Evolutionary conservation across 2,888 invertebrate genomes (phyloP), one percentile per base, ranked within the genome.

Genomic region (Drosophila pseudotalamancana): DNA sequence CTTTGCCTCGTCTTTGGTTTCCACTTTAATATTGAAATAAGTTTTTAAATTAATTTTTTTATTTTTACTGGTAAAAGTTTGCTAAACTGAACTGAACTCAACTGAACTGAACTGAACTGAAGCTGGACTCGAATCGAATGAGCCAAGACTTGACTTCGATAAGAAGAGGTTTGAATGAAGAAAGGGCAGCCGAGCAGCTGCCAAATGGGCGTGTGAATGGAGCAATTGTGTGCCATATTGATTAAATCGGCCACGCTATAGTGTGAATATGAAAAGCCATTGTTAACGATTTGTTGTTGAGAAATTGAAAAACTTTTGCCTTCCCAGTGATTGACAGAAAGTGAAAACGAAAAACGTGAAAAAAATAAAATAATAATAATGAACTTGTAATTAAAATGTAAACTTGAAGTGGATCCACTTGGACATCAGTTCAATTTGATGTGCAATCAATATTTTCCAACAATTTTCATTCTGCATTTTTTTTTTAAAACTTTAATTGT

Each of bases 11-110:
- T 37, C 61, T 72, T 55, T 62, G 73, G 53, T 67, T 64, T 56
- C 66, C 77, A 78, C 63, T 85, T 84, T 72, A 71, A 82, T 85
- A 83, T 83, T 85, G 82, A 85, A 83, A 83, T 82, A 85, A 83
- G 82, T 83, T 83, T 85, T 83, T 83, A 83, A 83, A 83, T 83
- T 83, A 82, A 83, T 82, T 82, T 83, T 83, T n/a, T n/a, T n/a
- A n/a, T n/a, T n/a, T n/a, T 83, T 82, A 80, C 75, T 77, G 54
- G 73, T 63, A 49, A 78, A 81, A 84, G 69, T 81, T 81, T 63
- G 57, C 48, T 66, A 51, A 79, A 67, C 72, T 63, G 74, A 74
- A 70, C 66, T 66, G 45, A 67, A 59, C 57, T 62, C 29, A 51
- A 65, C 69, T 53, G 43, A 6, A 34, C 34, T 29, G 21, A 8